Conservation (phyloP, 2,888 invertebrate genomes). For the Romanomermis culicivorax region DNA sequence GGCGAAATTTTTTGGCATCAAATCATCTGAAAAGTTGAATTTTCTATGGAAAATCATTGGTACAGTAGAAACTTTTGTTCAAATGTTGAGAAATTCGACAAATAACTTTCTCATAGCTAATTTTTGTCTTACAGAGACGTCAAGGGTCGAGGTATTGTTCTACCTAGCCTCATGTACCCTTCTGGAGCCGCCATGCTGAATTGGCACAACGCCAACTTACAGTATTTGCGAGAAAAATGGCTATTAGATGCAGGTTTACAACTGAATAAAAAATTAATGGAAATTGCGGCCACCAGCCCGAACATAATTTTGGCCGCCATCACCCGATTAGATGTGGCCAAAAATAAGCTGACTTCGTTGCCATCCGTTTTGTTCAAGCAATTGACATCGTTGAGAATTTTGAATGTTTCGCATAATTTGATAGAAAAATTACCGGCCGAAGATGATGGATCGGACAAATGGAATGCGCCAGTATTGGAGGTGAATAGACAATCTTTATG, state of each 20-base stretch:
- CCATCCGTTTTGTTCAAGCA: conserved; percentile 65
- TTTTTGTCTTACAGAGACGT: too few relatives aligned
- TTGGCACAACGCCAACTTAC: conserved; percentile 55
- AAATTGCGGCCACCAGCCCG: conserved; percentile 30
- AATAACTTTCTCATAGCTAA: too few relatives aligned
- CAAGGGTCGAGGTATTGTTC: conserved; percentile 9
- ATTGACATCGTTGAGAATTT: conserved; percentile 51
- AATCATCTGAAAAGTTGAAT: too few relatives aligned
- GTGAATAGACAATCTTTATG: too few relatives aligned
- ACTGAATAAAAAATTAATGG: conserved; percentile 60
- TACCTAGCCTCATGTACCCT: conserved; percentile 18
- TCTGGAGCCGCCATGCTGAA: conserved; percentile 44
- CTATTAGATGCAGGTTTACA: conserved; percentile 57
- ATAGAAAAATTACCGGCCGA: conserved; percentile 42
- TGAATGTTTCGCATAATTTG: conserved; percentile 73
- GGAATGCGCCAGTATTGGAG: conserved; percentile 47
- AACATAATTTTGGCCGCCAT: conserved; percentile 56
- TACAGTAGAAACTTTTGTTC: too few relatives aligned
- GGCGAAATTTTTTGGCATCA: too few relatives aligned
- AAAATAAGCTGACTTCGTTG: conserved; percentile 55
- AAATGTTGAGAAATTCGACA: too few relatives aligned
- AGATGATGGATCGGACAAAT: conserved; percentile 7
- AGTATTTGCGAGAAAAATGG: conserved; percentile 51
- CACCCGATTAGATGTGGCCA: conserved; percentile 74
- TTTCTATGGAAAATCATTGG: too few relatives aligned